Base-by-base conservation (phyloP, 2,888 invertebrate species). In the Ctenicera cuprea region DNA sequence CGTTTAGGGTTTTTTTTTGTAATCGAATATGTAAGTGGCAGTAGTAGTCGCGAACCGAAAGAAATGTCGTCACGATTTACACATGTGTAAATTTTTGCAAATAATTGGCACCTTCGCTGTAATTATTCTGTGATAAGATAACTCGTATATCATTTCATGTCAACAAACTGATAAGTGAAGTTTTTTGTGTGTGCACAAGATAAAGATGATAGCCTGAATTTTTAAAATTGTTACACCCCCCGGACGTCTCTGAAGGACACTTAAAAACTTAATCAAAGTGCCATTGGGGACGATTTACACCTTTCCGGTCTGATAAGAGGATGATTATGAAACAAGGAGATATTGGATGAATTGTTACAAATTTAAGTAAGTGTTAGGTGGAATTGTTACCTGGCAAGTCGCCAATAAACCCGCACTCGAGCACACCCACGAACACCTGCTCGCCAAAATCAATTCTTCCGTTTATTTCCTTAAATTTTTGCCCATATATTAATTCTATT, bases 341-440 rank as follows among this genome's bases (percentile, higher is more conserved):
- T 81, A 81, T 84, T 83, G 84, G 85, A 85, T 86, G 85, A 85
- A 73, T 81, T 80, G 80, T 80, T 74, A 72, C 79, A 79, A 81
- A 78, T 78, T 80, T 80, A 77, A 83, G 86, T 86, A 82, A 86
- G 86, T 86, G 85, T 82, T 81, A 81, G 83, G 85, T 83, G 84
- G 84, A 85, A 85, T 81, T 45, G 11, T 61, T 79, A 75, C 75
- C 80, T 85, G 85, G 85, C 84, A 79, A 70, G 74, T 79, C 77
- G 85, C 86, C 86, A 86, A 73, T 67, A 62, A 70, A 73, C 67
- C 64, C 73, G 80, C 76, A 81, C 79, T 76, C 59, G 79, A 82
- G 83, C 83, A 85, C 86, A 85, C 86, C 86, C 85, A 86, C 85
- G 81, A 83, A 85, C 86, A 86, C 86, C 86, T 86, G 86, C 86